phyloP scores from a whole-genome alignment of 2,888 invertebrate species.

The Synanthedon myopaeformis region DNA sequence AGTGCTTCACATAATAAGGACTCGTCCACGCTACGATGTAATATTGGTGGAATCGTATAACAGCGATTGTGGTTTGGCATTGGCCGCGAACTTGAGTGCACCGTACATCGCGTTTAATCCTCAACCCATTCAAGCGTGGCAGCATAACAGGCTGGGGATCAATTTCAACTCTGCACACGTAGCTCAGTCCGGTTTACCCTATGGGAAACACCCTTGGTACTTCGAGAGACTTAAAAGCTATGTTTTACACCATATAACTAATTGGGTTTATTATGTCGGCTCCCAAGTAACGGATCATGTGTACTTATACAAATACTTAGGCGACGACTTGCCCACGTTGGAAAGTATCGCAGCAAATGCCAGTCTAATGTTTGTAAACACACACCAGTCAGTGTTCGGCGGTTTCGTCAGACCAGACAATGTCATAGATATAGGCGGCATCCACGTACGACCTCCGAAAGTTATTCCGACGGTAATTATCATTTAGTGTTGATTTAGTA shows the following conservation, averaged over 20 bases:
- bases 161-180: conserved; percentile 66
- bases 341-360: conserved; percentile 68
- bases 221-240: conserved; percentile 54
- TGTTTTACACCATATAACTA: conserved; percentile 46
- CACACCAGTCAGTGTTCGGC: conserved; percentile 74
- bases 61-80: conserved; percentile 77
- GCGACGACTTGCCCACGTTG: conserved; percentile 66
- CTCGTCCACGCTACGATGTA: conserved; percentile 73
- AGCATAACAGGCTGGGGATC: conserved; percentile 57
- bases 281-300: conserved; percentile 58
- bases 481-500: too few relatives aligned
- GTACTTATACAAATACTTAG: conserved; percentile 58
- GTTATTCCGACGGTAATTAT: conserved; percentile 60
- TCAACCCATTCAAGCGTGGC: conserved; percentile 68
- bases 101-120: conserved; percentile 73
- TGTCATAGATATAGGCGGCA: conserved; percentile 76
- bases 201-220: conserved; percentile 58
- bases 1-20: conserved; percentile 62
- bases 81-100: conserved; percentile 75
- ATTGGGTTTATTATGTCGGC: conserved; percentile 58
- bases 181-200: conserved; percentile 47
- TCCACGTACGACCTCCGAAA: conserved; percentile 65
- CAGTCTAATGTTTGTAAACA: conserved; percentile 73
- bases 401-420: conserved; percentile 70
- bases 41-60: conserved; percentile 80